These are phyloP conservation scores for Garrulus glandarius DNA, from an alignment of 2,797 vertebrate species.

Conservation along the genomic window DNA sequence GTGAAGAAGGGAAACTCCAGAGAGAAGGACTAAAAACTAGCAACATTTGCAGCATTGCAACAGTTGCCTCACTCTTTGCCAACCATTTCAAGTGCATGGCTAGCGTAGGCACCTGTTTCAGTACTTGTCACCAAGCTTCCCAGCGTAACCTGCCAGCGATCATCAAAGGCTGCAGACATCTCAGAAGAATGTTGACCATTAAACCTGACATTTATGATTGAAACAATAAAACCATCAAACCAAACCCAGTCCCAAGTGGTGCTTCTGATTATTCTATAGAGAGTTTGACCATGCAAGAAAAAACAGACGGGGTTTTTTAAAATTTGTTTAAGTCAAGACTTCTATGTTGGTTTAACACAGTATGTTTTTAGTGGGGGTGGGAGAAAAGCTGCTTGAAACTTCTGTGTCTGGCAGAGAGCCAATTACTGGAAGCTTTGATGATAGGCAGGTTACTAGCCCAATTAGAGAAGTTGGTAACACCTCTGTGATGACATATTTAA, in stretches of 20 bases:
- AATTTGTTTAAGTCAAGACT: background rate
- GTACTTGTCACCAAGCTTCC: background rate
- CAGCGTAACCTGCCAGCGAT: background rate
- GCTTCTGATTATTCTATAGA: background rate
- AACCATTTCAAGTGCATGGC: background rate
- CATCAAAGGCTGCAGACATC: background rate
- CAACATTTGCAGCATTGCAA: background rate
- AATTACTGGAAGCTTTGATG: no score
- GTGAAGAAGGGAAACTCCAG: no score
- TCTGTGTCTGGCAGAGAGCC: no score
- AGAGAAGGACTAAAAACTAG: background rate
- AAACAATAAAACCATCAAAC: background rate
- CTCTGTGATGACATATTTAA: no score
- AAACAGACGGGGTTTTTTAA: rapidly evolving
- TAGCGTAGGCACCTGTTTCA: background rate
- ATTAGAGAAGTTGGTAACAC: no score
- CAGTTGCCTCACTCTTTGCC: background rate
- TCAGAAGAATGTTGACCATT: background rate
- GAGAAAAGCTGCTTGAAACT: no score
- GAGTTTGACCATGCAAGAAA: background rate
- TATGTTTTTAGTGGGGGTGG: no score
- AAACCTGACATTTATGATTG: background rate
- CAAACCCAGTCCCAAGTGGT: background rate
- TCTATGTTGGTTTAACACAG: no score
- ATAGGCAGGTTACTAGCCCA: no score